Conservation (phyloP, 2,113 vertebrate species). For the Chionis minor region DNA sequence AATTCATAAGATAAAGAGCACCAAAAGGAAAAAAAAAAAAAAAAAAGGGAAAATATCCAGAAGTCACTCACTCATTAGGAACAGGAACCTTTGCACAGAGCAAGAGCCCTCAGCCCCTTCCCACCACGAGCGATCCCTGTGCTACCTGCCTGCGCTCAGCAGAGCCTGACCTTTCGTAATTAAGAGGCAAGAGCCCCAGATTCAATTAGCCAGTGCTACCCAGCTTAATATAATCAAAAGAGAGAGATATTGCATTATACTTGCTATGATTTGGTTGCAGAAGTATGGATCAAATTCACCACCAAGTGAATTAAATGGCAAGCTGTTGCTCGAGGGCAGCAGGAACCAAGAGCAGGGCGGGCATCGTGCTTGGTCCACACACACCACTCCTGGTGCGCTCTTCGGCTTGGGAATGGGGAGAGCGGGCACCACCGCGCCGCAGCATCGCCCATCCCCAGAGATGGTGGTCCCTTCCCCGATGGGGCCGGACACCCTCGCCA, state of each 20-base stretch:
- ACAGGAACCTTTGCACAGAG: neutral
- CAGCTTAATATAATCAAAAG: slow-evolving; percentile 22
- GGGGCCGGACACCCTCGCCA: accelerated
- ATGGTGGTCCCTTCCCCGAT: neutral
- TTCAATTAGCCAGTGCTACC: slow-evolving; percentile 32
- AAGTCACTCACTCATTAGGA: accelerated
- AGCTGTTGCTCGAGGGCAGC: neutral
- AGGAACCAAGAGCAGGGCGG: accelerated
- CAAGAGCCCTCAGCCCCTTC: neutral
- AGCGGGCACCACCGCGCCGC: neutral
- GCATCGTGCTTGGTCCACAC: neutral
- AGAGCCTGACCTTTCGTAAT: neutral
- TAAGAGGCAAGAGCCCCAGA: slow-evolving; percentile 34
- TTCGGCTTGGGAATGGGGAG: no score
- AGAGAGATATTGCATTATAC: slow-evolving; percentile 20
- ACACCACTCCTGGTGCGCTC: accelerated
- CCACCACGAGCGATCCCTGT: accelerated
- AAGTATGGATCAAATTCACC: slow-evolving; percentile 28
- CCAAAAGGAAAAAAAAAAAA: neutral
- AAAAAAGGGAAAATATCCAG: neutral
- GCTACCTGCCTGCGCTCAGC: accelerated
- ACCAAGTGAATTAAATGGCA: neutral
- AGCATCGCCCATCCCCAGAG: neutral
- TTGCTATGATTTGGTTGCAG: slow-evolving; percentile 23
- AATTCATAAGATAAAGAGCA: neutral